These are phyloP conservation scores for Oscheius onirici DNA, from an alignment of 2,888 invertebrate species.

Conservation along the genomic window DNA sequence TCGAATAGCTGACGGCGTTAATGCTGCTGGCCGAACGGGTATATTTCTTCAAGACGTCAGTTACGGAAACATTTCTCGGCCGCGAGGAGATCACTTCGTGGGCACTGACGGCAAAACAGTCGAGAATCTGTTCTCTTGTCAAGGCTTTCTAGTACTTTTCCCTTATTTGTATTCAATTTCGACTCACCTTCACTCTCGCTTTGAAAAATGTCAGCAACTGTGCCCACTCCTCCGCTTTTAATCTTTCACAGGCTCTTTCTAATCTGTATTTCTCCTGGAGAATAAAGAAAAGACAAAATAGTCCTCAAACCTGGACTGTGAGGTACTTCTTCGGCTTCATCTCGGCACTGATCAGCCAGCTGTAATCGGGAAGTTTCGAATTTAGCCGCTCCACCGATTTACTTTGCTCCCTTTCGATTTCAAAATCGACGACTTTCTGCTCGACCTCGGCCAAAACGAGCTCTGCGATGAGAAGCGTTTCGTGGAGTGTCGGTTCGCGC, in stretches of 20 bases:
- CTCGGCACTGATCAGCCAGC: slow-evolving; percentile 27
- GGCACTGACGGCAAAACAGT: slow-evolving; percentile 1
- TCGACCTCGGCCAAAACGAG: slow-evolving; percentile 16
- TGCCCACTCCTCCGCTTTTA: slow-evolving; percentile 20
- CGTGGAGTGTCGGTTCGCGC: neutral
- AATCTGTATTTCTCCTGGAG: slow-evolving; percentile 16
- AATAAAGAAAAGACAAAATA: neutral
- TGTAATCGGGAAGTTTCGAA: slow-evolving; percentile 19
- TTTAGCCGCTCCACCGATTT: neutral
- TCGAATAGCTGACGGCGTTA: slow-evolving; percentile 12
- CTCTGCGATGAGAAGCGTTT: neutral
- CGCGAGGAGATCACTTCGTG: slow-evolving; percentile 14
- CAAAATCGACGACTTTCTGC: neutral
- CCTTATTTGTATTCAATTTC: neutral
- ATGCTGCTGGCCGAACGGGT: neutral
- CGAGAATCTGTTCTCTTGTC: slow-evolving; percentile 8
- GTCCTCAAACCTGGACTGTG: slow-evolving; percentile 10
- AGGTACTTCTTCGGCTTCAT: slow-evolving; percentile 21
- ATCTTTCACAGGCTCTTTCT: slow-evolving; percentile 19
- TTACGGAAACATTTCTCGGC: neutral
- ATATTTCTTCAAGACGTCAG: slow-evolving; percentile 15
- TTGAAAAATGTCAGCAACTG: slow-evolving; percentile 1
- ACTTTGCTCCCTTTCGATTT: slow-evolving; percentile 1
- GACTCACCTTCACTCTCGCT: neutral
- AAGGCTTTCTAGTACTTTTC: neutral